Evolutionary conservation across 2,113 vertebrate genomes (phyloP).

Genomic region (Silurus asotus): DNA sequence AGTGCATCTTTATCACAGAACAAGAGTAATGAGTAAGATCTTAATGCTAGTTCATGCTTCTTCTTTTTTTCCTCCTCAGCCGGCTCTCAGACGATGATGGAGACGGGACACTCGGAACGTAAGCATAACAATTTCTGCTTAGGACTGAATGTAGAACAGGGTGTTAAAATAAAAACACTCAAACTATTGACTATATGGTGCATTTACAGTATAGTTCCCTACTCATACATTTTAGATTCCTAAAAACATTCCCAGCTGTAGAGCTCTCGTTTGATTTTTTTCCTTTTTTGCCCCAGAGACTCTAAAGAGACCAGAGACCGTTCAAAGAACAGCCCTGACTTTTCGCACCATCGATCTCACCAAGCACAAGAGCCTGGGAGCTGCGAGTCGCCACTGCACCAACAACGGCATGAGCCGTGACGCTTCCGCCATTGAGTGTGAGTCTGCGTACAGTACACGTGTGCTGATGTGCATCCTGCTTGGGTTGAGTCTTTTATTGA

Average conservation of each 20-base stretch:
- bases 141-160: too few species aligned
- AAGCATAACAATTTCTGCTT: background rate
- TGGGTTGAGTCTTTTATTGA: background rate
- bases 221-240: background rate
- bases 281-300: constrained; percentile 22
- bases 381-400: background rate
- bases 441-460: background rate
- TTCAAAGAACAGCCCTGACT: constrained; percentile 47
- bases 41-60: background rate
- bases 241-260: too few species aligned
- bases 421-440: background rate
- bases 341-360: constrained; percentile 52
- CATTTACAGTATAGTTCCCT: background rate
- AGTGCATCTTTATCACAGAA: background rate
- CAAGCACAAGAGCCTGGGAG: constrained; percentile 40
- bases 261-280: background rate
- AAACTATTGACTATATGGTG: too few species aligned
- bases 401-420: background rate
- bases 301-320: constrained; percentile 40
- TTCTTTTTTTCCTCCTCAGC: constrained; percentile 50
- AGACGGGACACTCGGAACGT: constrained; percentile 65
- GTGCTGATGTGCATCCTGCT: background rate
- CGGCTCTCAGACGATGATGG: constrained; percentile 60
- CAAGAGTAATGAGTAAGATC: background rate
- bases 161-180: too few species aligned